A percentile compares a stretch with the other conserved stretches of the same genome.
Evolutionary conservation across 2,797 vertebrate genomes (phyloP).

Genomic region (Protonibea diacanthus): DNA sequence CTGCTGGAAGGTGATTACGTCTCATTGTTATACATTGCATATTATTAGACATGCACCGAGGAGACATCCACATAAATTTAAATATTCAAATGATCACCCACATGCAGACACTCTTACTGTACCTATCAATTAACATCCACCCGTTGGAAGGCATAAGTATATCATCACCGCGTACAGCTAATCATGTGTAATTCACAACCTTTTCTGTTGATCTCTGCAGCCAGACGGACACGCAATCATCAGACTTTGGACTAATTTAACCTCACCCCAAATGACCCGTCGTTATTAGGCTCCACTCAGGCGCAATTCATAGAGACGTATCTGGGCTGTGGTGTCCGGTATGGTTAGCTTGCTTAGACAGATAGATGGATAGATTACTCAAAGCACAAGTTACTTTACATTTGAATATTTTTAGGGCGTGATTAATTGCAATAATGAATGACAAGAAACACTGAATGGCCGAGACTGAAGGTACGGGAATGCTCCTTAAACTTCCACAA

Average conservation of each 20-base stretch:
- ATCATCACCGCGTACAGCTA: slow-evolving; percentile 27
- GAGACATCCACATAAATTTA: slow-evolving; percentile 26
- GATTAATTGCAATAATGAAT: too few relatives aligned
- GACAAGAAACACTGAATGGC: too few relatives aligned
- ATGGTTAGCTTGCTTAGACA: not conserved
- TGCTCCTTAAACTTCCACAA: too few relatives aligned
- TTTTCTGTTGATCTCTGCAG: slow-evolving; percentile 42
- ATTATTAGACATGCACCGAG: slow-evolving; percentile 50
- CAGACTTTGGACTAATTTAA: slow-evolving; percentile 48
- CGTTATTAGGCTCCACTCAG: slow-evolving; percentile 34
- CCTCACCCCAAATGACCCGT: slow-evolving; percentile 24
- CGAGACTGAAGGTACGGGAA: too few relatives aligned
- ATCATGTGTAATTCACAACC: slow-evolving; percentile 37
- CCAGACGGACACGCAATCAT: slow-evolving; percentile 33
- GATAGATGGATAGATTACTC: not conserved
- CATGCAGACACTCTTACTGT: not conserved
- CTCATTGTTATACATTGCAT: slow-evolving; percentile 51
- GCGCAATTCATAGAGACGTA: slow-evolving; percentile 3
- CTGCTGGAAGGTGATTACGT: slow-evolving; percentile 60
- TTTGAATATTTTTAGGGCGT: too few relatives aligned
- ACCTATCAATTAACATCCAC: slow-evolving; percentile 3
- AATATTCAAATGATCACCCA: slow-evolving; percentile 18
- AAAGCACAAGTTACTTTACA: too few relatives aligned
- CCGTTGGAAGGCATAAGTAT: slow-evolving; percentile 13
- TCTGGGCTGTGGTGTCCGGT: not conserved